Evolutionary conservation across 2,113 vertebrate species (phyloP).

Genomic region (Sylvicapra grimmia): DNA sequence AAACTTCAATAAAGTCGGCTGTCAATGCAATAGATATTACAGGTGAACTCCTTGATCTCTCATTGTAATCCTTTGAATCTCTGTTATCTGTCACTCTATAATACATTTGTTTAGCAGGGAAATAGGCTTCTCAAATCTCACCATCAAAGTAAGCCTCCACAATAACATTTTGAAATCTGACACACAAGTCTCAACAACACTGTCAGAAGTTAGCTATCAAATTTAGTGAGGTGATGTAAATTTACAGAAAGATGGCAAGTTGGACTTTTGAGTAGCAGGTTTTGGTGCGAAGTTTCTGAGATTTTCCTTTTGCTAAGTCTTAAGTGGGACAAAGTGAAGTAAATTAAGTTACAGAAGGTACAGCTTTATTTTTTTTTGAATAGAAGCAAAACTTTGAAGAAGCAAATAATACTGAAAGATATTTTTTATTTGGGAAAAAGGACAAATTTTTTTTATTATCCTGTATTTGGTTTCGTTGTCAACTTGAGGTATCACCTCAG

Average conservation of each 20-base stretch:
- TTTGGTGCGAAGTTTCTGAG: slow-evolving; percentile 24
- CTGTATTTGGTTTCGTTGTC: not conserved
- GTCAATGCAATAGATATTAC: slow-evolving; percentile 76
- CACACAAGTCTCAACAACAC: slow-evolving; percentile 56
- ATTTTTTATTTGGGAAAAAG: not conserved
- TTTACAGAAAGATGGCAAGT: slow-evolving; percentile 63
- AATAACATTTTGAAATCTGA: slow-evolving; percentile 67
- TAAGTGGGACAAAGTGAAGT: not conserved
- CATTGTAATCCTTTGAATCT: slow-evolving; percentile 77
- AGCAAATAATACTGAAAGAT: not conserved
- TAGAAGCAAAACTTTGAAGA: not conserved
- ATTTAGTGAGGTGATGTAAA: slow-evolving; percentile 69
- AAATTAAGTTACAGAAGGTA: not conserved
- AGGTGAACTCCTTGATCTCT: slow-evolving; percentile 77
- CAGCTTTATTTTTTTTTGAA: not conserved
- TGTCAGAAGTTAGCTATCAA: slow-evolving; percentile 70
- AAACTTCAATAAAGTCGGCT: slow-evolving; percentile 81
- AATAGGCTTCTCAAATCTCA: slow-evolving; percentile 61
- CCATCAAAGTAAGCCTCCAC: slow-evolving; percentile 67
- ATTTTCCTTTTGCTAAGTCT: not conserved
- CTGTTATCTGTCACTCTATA: slow-evolving; percentile 73
- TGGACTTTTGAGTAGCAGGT: slow-evolving; percentile 30
- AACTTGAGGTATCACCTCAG: not conserved
- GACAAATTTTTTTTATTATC: not conserved
- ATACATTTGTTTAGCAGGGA: slow-evolving; percentile 74